These are phyloP conservation scores for Eptesicus fuscus DNA, from an alignment of 2,113 vertebrate species.

Conservation along the genomic window DNA sequence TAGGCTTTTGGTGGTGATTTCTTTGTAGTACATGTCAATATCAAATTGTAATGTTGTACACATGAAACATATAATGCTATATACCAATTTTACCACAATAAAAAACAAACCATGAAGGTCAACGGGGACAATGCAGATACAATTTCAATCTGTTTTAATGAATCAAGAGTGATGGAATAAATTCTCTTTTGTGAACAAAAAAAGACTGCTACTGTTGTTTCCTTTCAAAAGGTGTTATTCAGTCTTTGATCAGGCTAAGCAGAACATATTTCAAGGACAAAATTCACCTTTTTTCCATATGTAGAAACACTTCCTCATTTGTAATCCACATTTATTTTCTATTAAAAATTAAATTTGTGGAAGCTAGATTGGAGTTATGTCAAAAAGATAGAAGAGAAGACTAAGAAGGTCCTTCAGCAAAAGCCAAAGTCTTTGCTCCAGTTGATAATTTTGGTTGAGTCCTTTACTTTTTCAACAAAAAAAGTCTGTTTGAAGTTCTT, in stretches of 20 bases:
- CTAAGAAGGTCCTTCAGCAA: background rate
- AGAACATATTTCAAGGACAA: constrained; percentile 58
- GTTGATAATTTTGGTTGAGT: background rate
- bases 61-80: background rate
- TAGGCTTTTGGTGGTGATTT: background rate
- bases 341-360: constrained; percentile 27
- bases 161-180: constrained; percentile 48
- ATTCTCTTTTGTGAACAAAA: constrained; percentile 26
- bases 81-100: background rate
- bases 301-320: constrained; percentile 1
- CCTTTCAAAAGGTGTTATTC: constrained; percentile 51
- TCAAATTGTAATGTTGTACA: background rate
- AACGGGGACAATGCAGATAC: constrained; percentile 43
- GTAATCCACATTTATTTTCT: constrained; percentile 20
- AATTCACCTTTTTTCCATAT: constrained; percentile 2
- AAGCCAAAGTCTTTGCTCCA: background rate
- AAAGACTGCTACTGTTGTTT: constrained; percentile 26
- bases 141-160: constrained; percentile 59
- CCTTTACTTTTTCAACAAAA: background rate
- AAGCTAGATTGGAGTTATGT: background rate
- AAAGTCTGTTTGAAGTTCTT: background rate
- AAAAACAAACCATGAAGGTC: constrained; percentile 52
- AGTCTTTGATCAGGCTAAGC: constrained; percentile 39
- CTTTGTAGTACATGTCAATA: background rate
- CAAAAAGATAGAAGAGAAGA: background rate